Percentiles rank a stretch among this genome's conserved stretches.
Evolutionary conservation across 92 coral and sea anemone species (phyloP).

Genomic region (Virgularia gustaviana): DNA sequence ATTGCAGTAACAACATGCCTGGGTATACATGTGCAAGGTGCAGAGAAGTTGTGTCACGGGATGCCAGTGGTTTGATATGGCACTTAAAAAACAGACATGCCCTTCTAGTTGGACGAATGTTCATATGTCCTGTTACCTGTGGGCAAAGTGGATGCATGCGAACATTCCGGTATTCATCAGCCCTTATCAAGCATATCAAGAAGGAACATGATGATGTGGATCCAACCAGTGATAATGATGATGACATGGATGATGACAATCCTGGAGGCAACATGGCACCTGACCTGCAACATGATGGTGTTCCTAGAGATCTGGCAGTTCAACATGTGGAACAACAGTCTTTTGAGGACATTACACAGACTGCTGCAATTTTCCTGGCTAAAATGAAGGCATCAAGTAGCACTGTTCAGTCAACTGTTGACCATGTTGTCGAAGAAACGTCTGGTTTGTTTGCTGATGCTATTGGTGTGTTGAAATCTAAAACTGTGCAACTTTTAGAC

Average conservation of each 20-base stretch:
- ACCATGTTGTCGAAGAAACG: background rate
- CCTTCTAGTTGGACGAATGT: background rate
- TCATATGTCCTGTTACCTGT: background rate
- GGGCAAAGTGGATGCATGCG: too few relatives aligned
- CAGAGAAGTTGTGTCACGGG: too few relatives aligned
- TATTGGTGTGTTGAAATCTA: background rate
- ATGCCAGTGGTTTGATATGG: background rate
- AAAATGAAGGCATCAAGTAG: slow-evolving; percentile 13
- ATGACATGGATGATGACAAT: background rate
- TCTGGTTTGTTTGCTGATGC: background rate
- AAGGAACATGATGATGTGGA: background rate
- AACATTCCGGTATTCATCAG: background rate
- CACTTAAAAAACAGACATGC: background rate
- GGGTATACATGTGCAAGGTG: too few relatives aligned
- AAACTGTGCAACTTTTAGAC: too few relatives aligned
- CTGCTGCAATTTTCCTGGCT: slow-evolving; percentile 4
- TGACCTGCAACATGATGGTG: background rate
- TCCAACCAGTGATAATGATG: background rate
- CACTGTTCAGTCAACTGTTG: slow-evolving; percentile 9
- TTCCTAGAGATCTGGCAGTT: background rate
- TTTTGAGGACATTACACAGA: background rate
- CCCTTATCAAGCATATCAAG: background rate
- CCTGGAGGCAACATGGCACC: too few relatives aligned
- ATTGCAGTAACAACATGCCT: too few relatives aligned
- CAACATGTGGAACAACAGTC: slow-evolving; percentile 11